Evolutionary conservation across 2,888 invertebrate species (phyloP).

Genomic region (Epicampocera succincta): DNA sequence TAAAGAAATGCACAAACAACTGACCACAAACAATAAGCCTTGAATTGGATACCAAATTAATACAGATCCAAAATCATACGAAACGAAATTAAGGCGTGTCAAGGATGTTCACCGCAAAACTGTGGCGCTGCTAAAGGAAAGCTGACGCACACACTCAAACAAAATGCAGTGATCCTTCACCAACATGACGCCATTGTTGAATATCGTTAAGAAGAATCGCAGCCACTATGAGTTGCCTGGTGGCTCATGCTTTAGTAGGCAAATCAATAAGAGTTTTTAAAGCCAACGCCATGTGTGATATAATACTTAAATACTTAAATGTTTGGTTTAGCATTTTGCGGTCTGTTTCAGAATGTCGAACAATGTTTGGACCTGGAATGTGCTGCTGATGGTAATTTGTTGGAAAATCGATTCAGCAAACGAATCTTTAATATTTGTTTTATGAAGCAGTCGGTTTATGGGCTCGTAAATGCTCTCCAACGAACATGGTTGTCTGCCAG

Average conservation of each 20-base stretch:
- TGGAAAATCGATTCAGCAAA: slow-evolving; percentile 50
- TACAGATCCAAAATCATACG: no score
- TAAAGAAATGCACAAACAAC: no score
- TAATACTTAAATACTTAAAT: slow-evolving; percentile 42
- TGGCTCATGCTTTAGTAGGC: background rate
- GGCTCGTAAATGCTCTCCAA: no score
- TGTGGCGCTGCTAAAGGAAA: no score
- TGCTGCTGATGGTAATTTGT: slow-evolving; percentile 48
- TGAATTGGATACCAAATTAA: no score
- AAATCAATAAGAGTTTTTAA: slow-evolving; percentile 38
- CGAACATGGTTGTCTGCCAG: no score
- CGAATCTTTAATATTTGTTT: background rate
- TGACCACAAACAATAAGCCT: no score
- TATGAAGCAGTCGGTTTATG: background rate
- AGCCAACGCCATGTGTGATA: slow-evolving; percentile 53
- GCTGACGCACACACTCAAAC: no score
- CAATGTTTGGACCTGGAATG: slow-evolving; percentile 38
- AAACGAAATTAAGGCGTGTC: no score
- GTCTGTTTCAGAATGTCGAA: slow-evolving; percentile 31
- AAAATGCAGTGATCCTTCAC: no score
- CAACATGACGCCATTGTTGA: no score
- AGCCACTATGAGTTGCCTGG: background rate
- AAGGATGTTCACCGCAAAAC: no score
- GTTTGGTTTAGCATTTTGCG: slow-evolving; percentile 53
- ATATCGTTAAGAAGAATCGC: background rate